A percentile compares a stretch with the other conserved stretches of the same genome.
phyloP scores from a whole-genome alignment of 1,140 invertebrate genomes.

The Pogonognathellus flavescens region DNA sequence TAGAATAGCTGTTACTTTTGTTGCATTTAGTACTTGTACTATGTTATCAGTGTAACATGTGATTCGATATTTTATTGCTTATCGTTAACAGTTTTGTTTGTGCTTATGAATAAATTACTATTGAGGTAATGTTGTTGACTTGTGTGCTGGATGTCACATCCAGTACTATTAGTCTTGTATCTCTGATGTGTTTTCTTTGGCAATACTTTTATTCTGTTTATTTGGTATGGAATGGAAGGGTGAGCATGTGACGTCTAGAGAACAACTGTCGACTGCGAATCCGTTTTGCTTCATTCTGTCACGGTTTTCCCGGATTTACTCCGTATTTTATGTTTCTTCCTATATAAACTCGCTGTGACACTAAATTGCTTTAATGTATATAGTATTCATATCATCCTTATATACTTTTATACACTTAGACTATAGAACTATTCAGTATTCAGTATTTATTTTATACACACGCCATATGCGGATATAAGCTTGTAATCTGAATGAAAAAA shows the following conservation, averaged over 20 bases:
- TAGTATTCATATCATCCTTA: not conserved
- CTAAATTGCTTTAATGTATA: slow-evolving; percentile 31
- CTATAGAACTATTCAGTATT: too few species aligned
- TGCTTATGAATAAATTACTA: too few species aligned
- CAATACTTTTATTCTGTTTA: slow-evolving; percentile 35
- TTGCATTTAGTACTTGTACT: too few species aligned
- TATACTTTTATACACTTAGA: too few species aligned
- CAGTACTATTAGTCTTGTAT: too few species aligned
- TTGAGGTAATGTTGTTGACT: too few species aligned
- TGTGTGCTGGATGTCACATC: too few species aligned
- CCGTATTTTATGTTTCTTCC: slow-evolving; percentile 9
- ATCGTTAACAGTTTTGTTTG: too few species aligned
- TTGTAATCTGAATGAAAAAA: not conserved
- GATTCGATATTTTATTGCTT: too few species aligned
- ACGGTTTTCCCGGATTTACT: slow-evolving; percentile 21
- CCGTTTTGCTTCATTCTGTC: slow-evolving; percentile 40
- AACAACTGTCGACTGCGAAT: slow-evolving; percentile 22
- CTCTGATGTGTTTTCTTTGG: slow-evolving; percentile 28
- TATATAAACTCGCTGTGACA: not conserved
- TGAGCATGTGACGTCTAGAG: slow-evolving; percentile 32
- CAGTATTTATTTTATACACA: not conserved
- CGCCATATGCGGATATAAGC: not conserved
- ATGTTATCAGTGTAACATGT: too few species aligned
- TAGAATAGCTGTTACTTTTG: too few species aligned
- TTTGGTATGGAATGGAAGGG: slow-evolving; percentile 19